A percentile compares a stretch with the other conserved stretches of the same genome.
Evolutionary conservation across 1,140 invertebrate genomes (phyloP).

Genomic region (Platyura marginata): DNA sequence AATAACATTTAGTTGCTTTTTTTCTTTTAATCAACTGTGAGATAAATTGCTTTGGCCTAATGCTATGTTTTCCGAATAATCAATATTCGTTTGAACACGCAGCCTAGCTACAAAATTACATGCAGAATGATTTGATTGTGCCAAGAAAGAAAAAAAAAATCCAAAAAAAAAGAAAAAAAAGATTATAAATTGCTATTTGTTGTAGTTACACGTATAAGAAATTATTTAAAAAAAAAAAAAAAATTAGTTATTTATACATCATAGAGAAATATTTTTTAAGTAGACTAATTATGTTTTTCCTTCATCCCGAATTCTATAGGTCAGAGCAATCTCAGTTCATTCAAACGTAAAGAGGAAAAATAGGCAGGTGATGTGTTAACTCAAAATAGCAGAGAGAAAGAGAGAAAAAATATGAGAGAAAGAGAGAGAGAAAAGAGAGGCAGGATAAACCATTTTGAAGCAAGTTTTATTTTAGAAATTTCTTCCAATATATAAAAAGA

Average conservation of each 20-base stretch:
- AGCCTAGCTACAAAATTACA: conserved; percentile 1
- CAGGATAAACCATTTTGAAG: not conserved
- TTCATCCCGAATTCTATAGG: not conserved
- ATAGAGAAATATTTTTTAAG: not conserved
- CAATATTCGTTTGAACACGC: conserved; percentile 1
- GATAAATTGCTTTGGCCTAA: conserved; percentile 2
- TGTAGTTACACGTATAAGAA: not conserved
- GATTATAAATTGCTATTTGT: too few relatives aligned
- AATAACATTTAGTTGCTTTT: not conserved
- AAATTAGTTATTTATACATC: not conserved
- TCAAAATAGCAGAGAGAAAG: not conserved
- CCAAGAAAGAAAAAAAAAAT: too few relatives aligned
- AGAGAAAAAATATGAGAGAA: not conserved
- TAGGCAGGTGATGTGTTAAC: not conserved
- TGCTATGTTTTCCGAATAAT: not conserved
- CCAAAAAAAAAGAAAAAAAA: too few relatives aligned
- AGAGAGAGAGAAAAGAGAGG: not conserved
- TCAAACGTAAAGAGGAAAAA: not conserved
- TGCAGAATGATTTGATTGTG: too few relatives aligned
- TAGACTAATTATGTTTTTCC: conserved; percentile 1
- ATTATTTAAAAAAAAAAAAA: not conserved
- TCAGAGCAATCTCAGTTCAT: conserved; percentile 1
- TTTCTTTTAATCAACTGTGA: too few relatives aligned
- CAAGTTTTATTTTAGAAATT: not conserved
- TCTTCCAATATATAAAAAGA: too few relatives aligned